phyloP scores from a whole-genome alignment of 2,888 invertebrate species.

The Cataglyphis livida region DNA sequence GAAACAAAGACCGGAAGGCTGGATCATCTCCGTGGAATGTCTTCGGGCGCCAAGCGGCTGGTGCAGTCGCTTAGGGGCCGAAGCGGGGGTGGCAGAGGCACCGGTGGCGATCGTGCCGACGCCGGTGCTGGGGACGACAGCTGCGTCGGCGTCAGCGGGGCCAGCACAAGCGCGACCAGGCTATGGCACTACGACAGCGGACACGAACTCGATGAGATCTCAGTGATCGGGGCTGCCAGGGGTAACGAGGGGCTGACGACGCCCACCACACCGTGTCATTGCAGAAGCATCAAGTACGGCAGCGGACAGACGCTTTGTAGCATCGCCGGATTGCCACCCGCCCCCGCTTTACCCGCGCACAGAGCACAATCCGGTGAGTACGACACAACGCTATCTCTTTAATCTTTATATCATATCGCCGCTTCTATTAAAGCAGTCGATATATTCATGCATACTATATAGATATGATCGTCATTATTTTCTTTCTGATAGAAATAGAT shows the following conservation, averaged over 20 bases:
- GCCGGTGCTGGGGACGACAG: constrained; percentile 76
- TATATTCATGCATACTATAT: background rate
- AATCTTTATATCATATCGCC: background rate
- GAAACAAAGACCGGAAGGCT: constrained; percentile 80
- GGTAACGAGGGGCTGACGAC: constrained; percentile 82
- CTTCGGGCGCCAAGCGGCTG: constrained; percentile 85
- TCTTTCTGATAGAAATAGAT: background rate
- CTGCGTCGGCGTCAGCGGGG: constrained; percentile 78
- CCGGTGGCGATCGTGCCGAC: constrained; percentile 75
- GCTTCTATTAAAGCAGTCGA: background rate
- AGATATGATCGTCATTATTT: background rate
- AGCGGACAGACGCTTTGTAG: constrained; percentile 85
- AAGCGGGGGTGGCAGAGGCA: constrained; percentile 77
- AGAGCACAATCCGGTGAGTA: constrained; percentile 80
- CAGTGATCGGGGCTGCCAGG: constrained; percentile 84
- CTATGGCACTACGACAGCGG: constrained; percentile 84
- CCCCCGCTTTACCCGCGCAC: constrained; percentile 79
- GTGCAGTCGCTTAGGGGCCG: constrained; percentile 85
- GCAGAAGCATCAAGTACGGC: constrained; percentile 84
- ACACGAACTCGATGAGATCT: constrained; percentile 86
- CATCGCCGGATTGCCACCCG: constrained; percentile 83
- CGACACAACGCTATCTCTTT: background rate
- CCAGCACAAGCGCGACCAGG: constrained; percentile 83
- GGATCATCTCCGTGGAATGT: constrained; percentile 85
- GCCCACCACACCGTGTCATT: constrained; percentile 85